phyloP scores from a whole-genome alignment of 2,797 vertebrate genomes.

The Clarias laeviceps region DNA sequence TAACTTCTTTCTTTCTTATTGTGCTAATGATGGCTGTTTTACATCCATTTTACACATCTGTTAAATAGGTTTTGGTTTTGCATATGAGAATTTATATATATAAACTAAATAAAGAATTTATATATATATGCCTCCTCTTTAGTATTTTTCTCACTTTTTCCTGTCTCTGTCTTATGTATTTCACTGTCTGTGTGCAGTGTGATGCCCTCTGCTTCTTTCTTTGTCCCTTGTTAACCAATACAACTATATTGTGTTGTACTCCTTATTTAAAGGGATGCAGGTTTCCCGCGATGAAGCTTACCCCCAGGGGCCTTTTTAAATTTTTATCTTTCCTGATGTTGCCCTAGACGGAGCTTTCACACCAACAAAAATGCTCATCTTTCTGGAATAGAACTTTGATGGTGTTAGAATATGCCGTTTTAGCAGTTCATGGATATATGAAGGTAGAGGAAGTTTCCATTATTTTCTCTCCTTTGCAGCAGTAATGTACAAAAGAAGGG shows the following conservation, averaged over 20 bases:
- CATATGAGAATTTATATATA: neutral
- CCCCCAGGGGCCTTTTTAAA: slow-evolving; percentile 62
- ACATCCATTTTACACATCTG: neutral
- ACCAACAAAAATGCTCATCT: slow-evolving; percentile 54
- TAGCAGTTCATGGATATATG: neutral
- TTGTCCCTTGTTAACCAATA: slow-evolving; percentile 74
- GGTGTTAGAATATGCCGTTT: neutral
- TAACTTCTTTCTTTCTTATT: slow-evolving; percentile 39
- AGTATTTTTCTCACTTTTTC: slow-evolving; percentile 3
- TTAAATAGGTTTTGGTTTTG: neutral
- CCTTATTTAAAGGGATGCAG: slow-evolving; percentile 60
- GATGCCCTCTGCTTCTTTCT: slow-evolving; percentile 65
- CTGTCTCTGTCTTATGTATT: neutral
- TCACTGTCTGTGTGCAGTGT: slow-evolving; percentile 51
- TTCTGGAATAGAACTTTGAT: slow-evolving; percentile 31
- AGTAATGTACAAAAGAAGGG: neutral
- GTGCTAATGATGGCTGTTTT: neutral
- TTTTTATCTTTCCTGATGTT: slow-evolving; percentile 73
- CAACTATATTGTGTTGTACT: slow-evolving; percentile 48
- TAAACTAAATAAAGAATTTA: too few relatives aligned
- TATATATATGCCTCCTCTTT: neutral
- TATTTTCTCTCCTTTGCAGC: slow-evolving; percentile 7
- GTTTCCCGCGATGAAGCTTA: slow-evolving; percentile 60
- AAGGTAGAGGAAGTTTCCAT: neutral
- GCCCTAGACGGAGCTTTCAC: slow-evolving; percentile 63